Conservation (phyloP, 2,113 vertebrate species). For the Zonotrichia leucophrys region DNA sequence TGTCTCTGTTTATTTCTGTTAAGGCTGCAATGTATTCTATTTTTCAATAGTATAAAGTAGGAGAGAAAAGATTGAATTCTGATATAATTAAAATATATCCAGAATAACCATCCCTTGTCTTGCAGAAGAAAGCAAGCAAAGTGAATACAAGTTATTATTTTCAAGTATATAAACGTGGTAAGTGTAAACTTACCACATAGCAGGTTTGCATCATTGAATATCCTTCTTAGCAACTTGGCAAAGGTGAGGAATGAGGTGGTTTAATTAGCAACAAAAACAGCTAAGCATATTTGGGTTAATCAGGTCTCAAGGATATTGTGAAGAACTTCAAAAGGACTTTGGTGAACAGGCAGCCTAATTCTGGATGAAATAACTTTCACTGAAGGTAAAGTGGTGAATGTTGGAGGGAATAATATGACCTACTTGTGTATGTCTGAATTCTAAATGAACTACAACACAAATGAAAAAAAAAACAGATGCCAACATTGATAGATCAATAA, state of each 20-base stretch:
- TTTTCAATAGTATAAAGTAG: background rate
- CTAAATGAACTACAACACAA: background rate
- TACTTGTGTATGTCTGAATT: background rate
- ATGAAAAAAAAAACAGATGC: background rate
- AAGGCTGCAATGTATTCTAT: background rate
- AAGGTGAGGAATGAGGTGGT: background rate
- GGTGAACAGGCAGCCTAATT: background rate
- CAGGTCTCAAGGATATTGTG: slow-evolving; percentile 1
- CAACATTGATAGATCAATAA: background rate
- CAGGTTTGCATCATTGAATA: background rate
- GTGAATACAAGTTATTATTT: background rate
- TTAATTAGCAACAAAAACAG: slow-evolving; percentile 1
- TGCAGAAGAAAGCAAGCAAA: background rate
- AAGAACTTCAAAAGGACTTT: slow-evolving; percentile 23
- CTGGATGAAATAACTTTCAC: background rate
- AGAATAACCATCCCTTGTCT: background rate
- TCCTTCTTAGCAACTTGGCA: background rate
- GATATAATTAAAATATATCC: background rate
- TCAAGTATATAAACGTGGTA: background rate
- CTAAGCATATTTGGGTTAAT: slow-evolving; percentile 35
- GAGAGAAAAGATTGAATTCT: background rate
- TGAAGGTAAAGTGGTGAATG: background rate
- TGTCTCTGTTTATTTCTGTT: background rate
- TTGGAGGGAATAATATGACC: background rate
- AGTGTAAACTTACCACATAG: background rate